Evolutionary conservation across 1,140 invertebrate species (phyloP), one percentile per base, ranked within the genome.

Genomic region (Chrysoperla carnea): DNA sequence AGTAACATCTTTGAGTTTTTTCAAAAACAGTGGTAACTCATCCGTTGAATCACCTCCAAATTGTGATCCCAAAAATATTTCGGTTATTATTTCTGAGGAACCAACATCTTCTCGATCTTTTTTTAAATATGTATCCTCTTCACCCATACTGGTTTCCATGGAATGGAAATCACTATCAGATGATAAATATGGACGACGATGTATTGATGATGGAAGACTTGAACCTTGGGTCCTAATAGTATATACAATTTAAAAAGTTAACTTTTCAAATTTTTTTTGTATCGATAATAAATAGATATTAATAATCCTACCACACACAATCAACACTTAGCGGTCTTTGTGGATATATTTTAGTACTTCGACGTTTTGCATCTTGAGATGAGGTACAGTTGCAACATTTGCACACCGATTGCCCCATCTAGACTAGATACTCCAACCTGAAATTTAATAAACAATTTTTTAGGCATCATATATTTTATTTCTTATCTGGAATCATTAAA

Each of bases 21-120:
- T 68, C 6, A 85, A 58, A 57, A 89, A 88, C 29, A 72, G 59
- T 1, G 84, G 84, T n/a, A 78, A 78, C 59, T 80, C 75, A 48
- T 77, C 76, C 42, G 72, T 72, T 37, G 66, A 61, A 11, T 62
- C 57, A 36, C 36, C 36, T 36, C 9, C 31, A 29, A 37, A 17
- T 36, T 39, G 9, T 14, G 44, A 29, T 6, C 23, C 39, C 8
- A 9, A 11, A 33, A 33, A 33, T 33, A 33, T 11, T 6, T 33
- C 31, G 8, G 31, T 33, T 4, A 33, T 33, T 11, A 33, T 33
- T 11, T 33, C 31, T 11, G 31, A 9, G 6, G 8, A 33, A 4
- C 8, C 31, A 11, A 12, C n/a, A 9, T 9, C 31, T 33, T 33
- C 31, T 9, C n/a, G 8, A 11, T 6, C 6, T 6, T 33, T 33